Evolutionary conservation across 1,140 invertebrate genomes (phyloP).

Genomic region (Ladona fulva): DNA sequence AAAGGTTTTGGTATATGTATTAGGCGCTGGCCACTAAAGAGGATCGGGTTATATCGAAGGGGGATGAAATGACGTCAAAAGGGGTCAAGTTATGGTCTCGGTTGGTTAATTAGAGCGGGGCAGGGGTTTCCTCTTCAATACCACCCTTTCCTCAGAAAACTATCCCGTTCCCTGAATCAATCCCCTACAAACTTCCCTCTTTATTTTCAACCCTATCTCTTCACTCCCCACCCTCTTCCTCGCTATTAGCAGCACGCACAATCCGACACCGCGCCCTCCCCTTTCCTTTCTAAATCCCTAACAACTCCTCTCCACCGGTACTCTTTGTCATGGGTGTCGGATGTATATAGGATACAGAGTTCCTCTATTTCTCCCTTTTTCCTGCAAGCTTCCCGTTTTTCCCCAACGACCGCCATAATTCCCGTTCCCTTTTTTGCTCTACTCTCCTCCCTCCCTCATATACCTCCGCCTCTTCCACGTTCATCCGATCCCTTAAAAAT

Average conservation of each 20-base stretch:
- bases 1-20: too few relatives aligned
- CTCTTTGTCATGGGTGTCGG: background rate
- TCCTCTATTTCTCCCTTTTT: too few relatives aligned
- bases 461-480: too few relatives aligned
- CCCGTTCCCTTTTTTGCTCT: too few relatives aligned
- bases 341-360: background rate
- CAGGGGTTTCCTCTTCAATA: background rate
- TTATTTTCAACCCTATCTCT: conserved; percentile 6
- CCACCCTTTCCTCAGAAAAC: too few relatives aligned
- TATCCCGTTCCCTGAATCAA: too few relatives aligned
- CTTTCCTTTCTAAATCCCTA: background rate
- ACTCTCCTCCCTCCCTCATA: too few relatives aligned
- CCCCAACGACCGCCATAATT: too few relatives aligned
- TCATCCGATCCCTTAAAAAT: too few relatives aligned
- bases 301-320: background rate
- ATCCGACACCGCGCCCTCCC: too few relatives aligned
- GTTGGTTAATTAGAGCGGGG: background rate
- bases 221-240: background rate
- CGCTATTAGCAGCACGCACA: background rate
- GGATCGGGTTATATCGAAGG: background rate
- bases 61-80: background rate
- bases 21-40: background rate
- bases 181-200: background rate
- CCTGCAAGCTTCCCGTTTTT: too few relatives aligned
- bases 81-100: background rate